Base-by-base conservation (phyloP, 2,113 vertebrate species). In the Isurus oxyrinchus region DNA sequence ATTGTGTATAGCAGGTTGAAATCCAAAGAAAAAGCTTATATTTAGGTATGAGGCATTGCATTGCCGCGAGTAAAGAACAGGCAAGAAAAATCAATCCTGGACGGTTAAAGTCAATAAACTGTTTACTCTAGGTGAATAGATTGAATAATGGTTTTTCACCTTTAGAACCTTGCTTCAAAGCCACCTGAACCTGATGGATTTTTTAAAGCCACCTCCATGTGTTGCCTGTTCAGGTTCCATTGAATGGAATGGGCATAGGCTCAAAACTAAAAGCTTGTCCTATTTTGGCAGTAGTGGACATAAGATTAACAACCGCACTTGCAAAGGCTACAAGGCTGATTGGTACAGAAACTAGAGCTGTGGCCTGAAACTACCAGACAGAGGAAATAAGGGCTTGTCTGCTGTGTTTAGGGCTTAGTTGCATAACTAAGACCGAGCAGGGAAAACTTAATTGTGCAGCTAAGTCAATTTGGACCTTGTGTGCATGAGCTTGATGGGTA, bases 31-130 rank as follows among this genome's bases (percentile, higher is more conserved):
- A n/a, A 40, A 63, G 66, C 31, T 40, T 94, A 94, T 94, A 63
- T 94, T 63, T 94, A 2, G 90, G 90, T 63, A 35, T 21, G 59
- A 40, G 7, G n/a, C 90, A 49, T 21, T 40, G 59, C 81, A 94
- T 40, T 6, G 59, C n/a, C n/a, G 40, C 90, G 66, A 94, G 87
- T 76, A 76, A 76, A 76, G 19, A 94, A 63, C 35, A 94, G 90
- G n/a, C 59, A 63, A 94, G 90, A 63, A 35, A 63, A 94, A 94
- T 94, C 90, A 94, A 94, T 94, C 90, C 59, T 40, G 23, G 90
- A 40, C 59, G 19, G 90, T 94, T 35, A 94, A 61, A 94, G 90
- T 40, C 59, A 94, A 35, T 66, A 94, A 93, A 44, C n/a, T 63
- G 90, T 94, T 94, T n/a, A n/a, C 55, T 91, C n/a, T 59, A 63